Percentiles rank a stretch among this genome's conserved stretches.
phyloP scores from a whole-genome alignment of 2,113 vertebrate species.

The Dermatemys mawii region DNA sequence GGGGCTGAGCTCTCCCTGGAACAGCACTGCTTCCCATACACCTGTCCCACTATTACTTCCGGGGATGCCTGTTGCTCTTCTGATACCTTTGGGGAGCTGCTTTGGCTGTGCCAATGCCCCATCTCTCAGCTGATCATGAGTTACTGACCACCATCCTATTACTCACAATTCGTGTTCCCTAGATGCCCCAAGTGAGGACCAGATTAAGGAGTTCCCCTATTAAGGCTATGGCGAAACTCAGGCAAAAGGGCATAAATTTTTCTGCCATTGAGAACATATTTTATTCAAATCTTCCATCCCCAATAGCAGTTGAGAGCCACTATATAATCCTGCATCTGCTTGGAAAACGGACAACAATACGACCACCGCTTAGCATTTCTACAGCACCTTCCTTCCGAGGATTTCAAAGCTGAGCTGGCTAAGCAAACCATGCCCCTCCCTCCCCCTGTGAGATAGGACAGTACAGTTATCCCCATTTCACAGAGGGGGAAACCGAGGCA shows the following conservation, averaged over 20 bases:
- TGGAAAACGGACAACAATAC: not conserved
- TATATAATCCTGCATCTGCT: not conserved
- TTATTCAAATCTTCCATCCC: not conserved
- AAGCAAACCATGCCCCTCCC: not conserved
- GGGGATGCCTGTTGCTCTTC: not conserved
- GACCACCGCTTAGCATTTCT: not conserved
- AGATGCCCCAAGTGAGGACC: not conserved
- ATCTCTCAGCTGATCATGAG: not conserved
- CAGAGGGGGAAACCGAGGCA: not conserved
- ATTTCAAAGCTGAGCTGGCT: not conserved
- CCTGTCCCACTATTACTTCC: slow-evolving; percentile 29
- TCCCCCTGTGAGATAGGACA: not conserved
- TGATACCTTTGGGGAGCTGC: not conserved
- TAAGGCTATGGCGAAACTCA: not conserved
- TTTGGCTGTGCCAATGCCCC: not conserved
- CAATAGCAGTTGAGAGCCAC: not conserved
- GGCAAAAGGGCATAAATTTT: accelerated
- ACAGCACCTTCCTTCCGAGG: not conserved
- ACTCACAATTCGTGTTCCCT: not conserved
- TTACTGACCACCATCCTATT: not conserved
- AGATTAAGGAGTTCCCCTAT: not conserved
- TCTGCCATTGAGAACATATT: not conserved
- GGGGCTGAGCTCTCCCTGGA: not conserved
- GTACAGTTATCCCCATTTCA: not conserved
- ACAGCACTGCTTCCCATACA: not conserved